These are phyloP conservation scores for Anser brachyrhynchus DNA, from an alignment of 2,113 vertebrate species.

Conservation along the genomic window DNA sequence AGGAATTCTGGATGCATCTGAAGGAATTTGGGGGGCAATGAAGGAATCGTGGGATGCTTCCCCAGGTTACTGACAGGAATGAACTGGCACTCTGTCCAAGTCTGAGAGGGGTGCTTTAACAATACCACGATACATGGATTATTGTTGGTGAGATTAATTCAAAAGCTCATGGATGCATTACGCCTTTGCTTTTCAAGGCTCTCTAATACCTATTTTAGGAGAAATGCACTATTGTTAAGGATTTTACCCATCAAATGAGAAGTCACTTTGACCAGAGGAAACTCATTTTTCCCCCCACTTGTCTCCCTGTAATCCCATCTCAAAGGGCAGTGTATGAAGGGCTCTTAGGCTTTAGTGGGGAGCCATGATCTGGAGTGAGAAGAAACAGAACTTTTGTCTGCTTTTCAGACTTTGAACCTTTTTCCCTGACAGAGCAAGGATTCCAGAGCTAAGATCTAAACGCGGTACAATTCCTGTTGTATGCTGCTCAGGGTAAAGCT, in stretches of 20 bases:
- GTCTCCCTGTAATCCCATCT: neutral
- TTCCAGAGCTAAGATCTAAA: neutral
- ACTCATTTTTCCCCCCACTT: neutral
- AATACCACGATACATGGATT: neutral
- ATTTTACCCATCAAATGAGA: neutral
- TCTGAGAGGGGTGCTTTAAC: neutral
- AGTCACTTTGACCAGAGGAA: neutral
- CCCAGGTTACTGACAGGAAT: neutral
- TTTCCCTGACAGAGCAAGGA: neutral
- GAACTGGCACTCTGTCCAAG: neutral
- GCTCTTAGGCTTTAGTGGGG: neutral
- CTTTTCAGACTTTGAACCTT: neutral
- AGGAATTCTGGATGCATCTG: neutral
- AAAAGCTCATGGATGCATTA: neutral
- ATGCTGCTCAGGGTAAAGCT: neutral
- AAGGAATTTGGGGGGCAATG: neutral
- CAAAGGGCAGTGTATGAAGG: neutral
- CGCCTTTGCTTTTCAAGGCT: neutral
- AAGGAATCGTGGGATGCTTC: neutral
- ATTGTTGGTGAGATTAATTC: neutral
- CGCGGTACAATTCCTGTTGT: neutral
- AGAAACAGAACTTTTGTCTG: neutral
- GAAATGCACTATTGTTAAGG: neutral
- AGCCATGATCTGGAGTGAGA: neutral
- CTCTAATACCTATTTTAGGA: neutral